A percentile compares a stretch with the other conserved stretches of the same genome.
These are phyloP conservation scores for Ceratotherium simum DNA, from an alignment of 2,113 vertebrate species.

Conservation along the genomic window DNA sequence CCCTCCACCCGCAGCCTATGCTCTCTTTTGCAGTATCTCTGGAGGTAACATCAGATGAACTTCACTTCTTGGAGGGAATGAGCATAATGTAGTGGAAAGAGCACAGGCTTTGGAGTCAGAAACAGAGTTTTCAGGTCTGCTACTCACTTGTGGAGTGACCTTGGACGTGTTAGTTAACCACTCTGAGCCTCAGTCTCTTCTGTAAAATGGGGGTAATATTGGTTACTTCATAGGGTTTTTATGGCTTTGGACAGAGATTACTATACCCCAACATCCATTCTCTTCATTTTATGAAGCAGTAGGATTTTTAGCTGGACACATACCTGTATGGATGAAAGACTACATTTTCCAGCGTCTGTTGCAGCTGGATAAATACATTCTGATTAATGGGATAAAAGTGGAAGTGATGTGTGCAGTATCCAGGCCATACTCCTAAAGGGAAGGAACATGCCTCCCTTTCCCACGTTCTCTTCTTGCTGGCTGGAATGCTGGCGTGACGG, in stretches of 20 bases:
- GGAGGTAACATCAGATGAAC: neutral
- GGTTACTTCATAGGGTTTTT: neutral
- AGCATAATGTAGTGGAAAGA: neutral
- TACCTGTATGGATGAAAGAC: neutral
- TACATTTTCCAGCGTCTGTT: neutral
- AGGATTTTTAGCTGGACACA: neutral
- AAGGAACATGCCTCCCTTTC: neutral
- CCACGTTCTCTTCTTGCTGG: neutral
- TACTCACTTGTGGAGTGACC: neutral
- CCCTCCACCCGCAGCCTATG: neutral
- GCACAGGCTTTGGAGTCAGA: neutral
- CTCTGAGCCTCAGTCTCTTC: neutral
- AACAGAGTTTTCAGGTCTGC: neutral
- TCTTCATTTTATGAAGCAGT: neutral
- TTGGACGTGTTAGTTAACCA: neutral
- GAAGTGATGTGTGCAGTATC: neutral
- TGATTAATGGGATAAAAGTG: neutral
- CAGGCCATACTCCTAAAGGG: neutral
- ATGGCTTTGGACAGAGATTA: neutral
- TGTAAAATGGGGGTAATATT: neutral
- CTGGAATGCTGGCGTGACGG: neutral
- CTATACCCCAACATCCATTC: neutral
- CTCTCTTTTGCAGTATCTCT: neutral
- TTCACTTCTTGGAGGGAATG: neutral
- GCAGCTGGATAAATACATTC: neutral